These are phyloP conservation scores for Beris morrisii DNA, from an alignment of 2,888 invertebrate genomes.

Conservation along the genomic window DNA sequence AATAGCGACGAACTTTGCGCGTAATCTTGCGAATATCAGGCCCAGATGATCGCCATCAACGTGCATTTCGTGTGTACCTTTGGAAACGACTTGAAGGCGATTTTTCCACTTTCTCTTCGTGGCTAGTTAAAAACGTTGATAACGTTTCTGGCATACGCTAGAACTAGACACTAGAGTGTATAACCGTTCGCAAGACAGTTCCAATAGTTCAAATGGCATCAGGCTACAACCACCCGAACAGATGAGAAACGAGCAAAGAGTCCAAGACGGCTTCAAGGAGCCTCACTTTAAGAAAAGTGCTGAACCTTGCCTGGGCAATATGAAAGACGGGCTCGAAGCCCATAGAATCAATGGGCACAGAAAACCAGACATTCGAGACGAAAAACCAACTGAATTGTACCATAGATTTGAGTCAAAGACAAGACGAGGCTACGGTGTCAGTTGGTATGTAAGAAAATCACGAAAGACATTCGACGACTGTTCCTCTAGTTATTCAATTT, in stretches of 20 bases:
- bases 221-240: not conserved
- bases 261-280: too few relatives aligned
- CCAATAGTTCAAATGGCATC: not conserved
- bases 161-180: not conserved
- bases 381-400: not conserved
- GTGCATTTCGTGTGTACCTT: not conserved
- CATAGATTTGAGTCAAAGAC: slow-evolving; percentile 18
- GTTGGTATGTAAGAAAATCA: slow-evolving; percentile 22
- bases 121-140: slow-evolving; percentile 20
- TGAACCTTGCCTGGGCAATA: too few relatives aligned
- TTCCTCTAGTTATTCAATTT: too few relatives aligned
- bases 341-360: too few relatives aligned
- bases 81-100: slow-evolving; percentile 23
- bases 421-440: slow-evolving; percentile 22
- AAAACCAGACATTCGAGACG: too few relatives aligned
- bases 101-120: slow-evolving; percentile 38
- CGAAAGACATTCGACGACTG: slow-evolving; percentile 10
- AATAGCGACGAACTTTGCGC: slow-evolving; percentile 12
- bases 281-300: too few relatives aligned
- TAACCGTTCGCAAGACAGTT: not conserved
- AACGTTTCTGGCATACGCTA: not conserved
- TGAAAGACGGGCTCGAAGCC: too few relatives aligned
- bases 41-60: slow-evolving; percentile 10
- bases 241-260: not conserved
- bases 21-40: slow-evolving; percentile 21